These are phyloP conservation scores for Crambe crambe DNA, from an alignment of 37 sponge, comb jelly and placozoan species.

Conservation along the genomic window DNA sequence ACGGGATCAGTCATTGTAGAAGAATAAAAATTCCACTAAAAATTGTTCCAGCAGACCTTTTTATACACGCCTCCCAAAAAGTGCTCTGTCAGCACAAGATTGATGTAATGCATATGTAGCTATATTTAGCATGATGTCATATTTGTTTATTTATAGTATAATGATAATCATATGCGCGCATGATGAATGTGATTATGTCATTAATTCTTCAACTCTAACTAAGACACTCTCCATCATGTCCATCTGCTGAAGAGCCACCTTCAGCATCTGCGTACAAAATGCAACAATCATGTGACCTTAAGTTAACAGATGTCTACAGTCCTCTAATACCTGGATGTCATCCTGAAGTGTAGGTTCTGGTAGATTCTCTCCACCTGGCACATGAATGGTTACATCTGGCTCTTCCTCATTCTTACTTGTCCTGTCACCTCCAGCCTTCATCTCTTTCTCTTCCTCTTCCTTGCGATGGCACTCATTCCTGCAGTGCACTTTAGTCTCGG, in stretches of 20 bases:
- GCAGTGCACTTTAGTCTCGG: constrained; percentile 8
- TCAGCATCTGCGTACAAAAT: constrained; percentile 30
- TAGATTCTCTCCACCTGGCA: constrained; percentile 25
- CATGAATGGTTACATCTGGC: constrained; percentile 47
- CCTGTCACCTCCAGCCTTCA: not conserved
- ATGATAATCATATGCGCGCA: too few species aligned
- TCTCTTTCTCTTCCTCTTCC: not conserved
- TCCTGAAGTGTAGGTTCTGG: constrained; percentile 44
- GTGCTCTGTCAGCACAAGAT: too few species aligned
- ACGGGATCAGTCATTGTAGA: not conserved
- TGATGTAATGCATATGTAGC: too few species aligned
- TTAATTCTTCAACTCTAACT: constrained; percentile 61
- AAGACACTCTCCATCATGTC: constrained; percentile 69
- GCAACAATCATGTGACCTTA: not conserved
- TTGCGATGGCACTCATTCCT: not conserved
- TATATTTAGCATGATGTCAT: too few species aligned
- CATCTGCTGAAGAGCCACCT: constrained; percentile 21
- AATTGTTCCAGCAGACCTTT: too few species aligned
- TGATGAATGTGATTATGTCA: not conserved
- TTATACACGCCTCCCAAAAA: too few species aligned
- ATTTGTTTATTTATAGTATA: too few species aligned
- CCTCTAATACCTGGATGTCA: constrained; percentile 24
- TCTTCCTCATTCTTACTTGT: not conserved
- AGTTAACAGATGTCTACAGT: not conserved
- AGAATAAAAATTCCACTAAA: too few species aligned